Base-by-base conservation (phyloP, 2,797 vertebrate species). In the Sphenopsis melanotis region DNA sequence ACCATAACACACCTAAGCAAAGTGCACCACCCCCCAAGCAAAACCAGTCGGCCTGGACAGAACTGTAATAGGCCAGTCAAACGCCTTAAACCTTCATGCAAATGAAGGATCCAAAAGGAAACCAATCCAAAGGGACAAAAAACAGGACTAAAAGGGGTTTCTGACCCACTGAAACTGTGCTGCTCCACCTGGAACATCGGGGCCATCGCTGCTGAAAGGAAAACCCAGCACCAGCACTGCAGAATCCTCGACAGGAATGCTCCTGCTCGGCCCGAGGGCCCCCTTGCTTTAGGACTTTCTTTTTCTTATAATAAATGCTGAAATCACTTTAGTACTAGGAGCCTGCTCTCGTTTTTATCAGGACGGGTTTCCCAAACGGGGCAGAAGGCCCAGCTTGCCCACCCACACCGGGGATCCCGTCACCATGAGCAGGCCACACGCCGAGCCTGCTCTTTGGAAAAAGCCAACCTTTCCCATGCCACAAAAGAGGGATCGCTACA, bases 151-250 rank as follows among this genome's bases (percentile, higher is more conserved):
- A n/a, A 55, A n/a, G 13, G 20, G 53, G 32, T 3, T 10, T 55
- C 32, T 15, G 32, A 55, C 13, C 13, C 32, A n/a, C 9, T 14
- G 32, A n/a, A n/a, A 7, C 20, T 55, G 53, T 55, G 53, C 53
- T n/a, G 11, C 21, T 55, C 32, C 53, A n/a, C 1, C 32, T 55
- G 32, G 1, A 5, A n/a, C 53, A 22, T n/a, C 9, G 2, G 32
- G 53, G 53, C 3, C 32, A n/a, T 55, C 4, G 1, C 32, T 55
- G 53, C 53, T 55, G 4, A n/a, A 24, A 26, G 10, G 53, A 6
- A 55, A 4, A 14, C 53, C 53, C 13, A n/a, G 20, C 1, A 1
- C 21, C 9, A 0, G 16, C 4, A 1, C 32, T n/a, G 32, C 53
- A n/a, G 32, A 21, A n/a, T 10, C 32, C 32, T 55, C 9, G 1